phyloP scores from a whole-genome alignment of 2,797 vertebrate genomes.

The Danio jaintianensis region DNA sequence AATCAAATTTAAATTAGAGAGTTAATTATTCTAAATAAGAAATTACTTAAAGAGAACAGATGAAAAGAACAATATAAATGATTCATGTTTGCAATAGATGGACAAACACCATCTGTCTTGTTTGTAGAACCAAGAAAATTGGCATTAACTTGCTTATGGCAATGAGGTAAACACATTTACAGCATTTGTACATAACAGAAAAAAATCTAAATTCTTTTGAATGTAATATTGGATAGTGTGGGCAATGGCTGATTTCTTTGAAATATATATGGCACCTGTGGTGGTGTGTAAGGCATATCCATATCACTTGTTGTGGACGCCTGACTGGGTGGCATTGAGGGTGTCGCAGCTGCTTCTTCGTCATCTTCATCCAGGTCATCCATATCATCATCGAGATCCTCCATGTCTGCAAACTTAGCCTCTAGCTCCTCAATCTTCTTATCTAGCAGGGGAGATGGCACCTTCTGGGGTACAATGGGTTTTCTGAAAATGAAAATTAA shows the following conservation, averaged over 20 bases:
- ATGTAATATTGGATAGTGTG: background rate
- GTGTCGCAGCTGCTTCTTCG: constrained; percentile 85
- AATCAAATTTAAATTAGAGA: background rate
- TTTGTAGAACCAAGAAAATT: too few relatives aligned
- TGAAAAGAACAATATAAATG: background rate
- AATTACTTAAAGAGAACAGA: background rate
- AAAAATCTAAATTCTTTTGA: background rate
- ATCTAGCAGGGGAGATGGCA: constrained; percentile 92
- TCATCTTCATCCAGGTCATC: constrained; percentile 96
- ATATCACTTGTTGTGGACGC: constrained; percentile 86
- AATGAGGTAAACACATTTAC: background rate
- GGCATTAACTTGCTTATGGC: background rate
- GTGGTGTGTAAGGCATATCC: constrained; percentile 93
- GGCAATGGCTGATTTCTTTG: background rate
- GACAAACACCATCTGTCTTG: too few relatives aligned
- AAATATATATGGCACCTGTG: constrained; percentile 81
- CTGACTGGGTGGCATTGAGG: constrained; percentile 92
- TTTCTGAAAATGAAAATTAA: constrained; percentile 78
- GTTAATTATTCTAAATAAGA: background rate
- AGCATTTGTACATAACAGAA: background rate
- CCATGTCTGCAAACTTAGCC: constrained; percentile 94
- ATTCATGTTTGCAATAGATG: too few relatives aligned
- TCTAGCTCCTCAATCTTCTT: constrained; percentile 98
- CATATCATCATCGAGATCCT: constrained; percentile 90
- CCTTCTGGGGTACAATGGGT: constrained; percentile 93